Evolutionary conservation across 2,888 invertebrate genomes (phyloP).

Genomic region (Orthonevra nobilis): DNA sequence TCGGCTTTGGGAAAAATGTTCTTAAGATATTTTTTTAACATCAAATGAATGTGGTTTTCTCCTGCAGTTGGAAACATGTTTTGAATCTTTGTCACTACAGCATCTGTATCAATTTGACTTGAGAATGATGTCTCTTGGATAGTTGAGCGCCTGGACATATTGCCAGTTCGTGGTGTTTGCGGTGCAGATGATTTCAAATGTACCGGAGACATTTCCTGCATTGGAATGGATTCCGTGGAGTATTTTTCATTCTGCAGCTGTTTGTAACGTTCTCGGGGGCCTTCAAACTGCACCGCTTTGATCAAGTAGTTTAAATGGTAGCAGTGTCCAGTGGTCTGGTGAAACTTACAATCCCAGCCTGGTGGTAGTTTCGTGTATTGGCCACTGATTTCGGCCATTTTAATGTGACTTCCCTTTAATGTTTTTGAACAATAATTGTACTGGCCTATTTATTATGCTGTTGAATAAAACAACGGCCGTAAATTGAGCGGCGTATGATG

Average conservation of each 20-base stretch:
- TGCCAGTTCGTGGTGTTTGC: slow-evolving; percentile 75
- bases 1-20: slow-evolving; percentile 95
- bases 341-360: slow-evolving; percentile 89
- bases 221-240: slow-evolving; percentile 83
- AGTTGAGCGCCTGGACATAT: slow-evolving; percentile 78
- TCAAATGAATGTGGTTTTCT: slow-evolving; percentile 91
- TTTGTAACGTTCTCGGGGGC: slow-evolving; percentile 84
- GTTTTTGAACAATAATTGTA: too few species aligned
- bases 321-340: slow-evolving; percentile 86
- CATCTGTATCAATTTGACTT: slow-evolving; percentile 85
- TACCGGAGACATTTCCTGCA: slow-evolving; percentile 82
- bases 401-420: too few species aligned
- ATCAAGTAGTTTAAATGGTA: slow-evolving; percentile 88
- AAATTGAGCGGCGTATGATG: too few species aligned
- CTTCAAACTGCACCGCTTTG: slow-evolving; percentile 89
- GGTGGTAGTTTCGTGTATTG: slow-evolving; percentile 83
- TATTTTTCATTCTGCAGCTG: slow-evolving; percentile 81
- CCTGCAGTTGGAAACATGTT: slow-evolving; percentile 95
- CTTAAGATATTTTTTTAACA: slow-evolving; percentile 95
- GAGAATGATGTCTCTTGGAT: slow-evolving; percentile 84
- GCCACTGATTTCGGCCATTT: slow-evolving; percentile 76
- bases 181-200: slow-evolving; percentile 73
- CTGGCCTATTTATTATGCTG: too few species aligned
- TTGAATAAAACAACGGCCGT: too few species aligned
- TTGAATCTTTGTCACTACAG: slow-evolving; percentile 89